Base-by-base conservation (phyloP, 35 echinoderm and acorn worm species). In the Lytechinus variegatus region DNA sequence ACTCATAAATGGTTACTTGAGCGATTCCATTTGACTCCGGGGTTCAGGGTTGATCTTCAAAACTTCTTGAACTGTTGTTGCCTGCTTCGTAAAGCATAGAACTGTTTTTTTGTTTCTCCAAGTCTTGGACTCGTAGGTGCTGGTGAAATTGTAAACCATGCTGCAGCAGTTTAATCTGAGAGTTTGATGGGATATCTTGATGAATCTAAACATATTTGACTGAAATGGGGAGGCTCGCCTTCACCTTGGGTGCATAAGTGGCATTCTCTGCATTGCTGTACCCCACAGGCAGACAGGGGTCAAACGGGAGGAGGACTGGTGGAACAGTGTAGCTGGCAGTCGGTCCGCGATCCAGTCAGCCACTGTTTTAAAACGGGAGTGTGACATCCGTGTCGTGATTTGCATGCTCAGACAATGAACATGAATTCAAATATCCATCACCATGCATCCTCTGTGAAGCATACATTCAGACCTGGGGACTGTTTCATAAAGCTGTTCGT, bases 211-310 rank as follows among this genome's bases (percentile, higher is more conserved):
- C 88, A 90, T 90, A 90, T 90, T 90, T 90, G 88, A 90, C 29
- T 90, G 88, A 21, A 90, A 90, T 90, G 33, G 88, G 88, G 14
- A 90, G 88, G 29, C 53, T 57, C 55, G 92, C 92, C 92, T 93
- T 93, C 92, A 93, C 92, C 92, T 93, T 93, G 92, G 92, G 92
- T 93, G 92, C 92, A 93, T 93, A 56, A 93, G 92, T 93, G 92
- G 53, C 52, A 93, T 93, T 93, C 92, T 54, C 54, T 27, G 54
- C 92, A 93, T 93, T 57, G 92, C 92, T 93, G 53, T 57, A 57
- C 92, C 92, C 92, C 92, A 93, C 55, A 93, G 92, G 52, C 88
- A 90, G 88, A 16, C 88, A 90, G 52, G 88, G 66, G 88, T 90
- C 88, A 90, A 13, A 52, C 2, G 33, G 7, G 86, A 79, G 66